Percentiles rank a stretch among this genome's conserved stretches.
phyloP scores from a whole-genome alignment of 2,113 vertebrate genomes.

The Rhinolophus ferrumequinum region DNA sequence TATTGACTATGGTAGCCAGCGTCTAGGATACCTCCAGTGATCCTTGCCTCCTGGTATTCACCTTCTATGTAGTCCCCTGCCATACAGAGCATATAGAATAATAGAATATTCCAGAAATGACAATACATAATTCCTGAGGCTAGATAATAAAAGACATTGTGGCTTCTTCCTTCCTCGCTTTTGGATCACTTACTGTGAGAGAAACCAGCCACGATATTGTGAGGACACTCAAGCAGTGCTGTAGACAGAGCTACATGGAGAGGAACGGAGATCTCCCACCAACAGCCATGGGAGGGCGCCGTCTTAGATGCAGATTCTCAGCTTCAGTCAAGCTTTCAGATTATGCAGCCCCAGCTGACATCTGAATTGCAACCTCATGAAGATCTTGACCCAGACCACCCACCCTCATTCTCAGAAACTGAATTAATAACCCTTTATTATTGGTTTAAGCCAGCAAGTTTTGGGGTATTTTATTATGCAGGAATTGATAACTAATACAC shows the following conservation, averaged over 20 bases:
- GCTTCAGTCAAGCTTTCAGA: no score
- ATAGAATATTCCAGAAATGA: background rate
- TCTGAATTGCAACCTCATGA: background rate
- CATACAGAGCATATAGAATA: background rate
- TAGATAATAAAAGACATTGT: background rate
- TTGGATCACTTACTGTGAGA: background rate
- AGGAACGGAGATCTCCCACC: background rate
- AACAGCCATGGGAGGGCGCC: accelerated
- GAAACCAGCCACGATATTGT: background rate
- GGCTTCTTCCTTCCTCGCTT: background rate
- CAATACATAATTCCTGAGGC: background rate
- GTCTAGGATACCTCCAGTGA: background rate
- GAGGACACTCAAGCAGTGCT: background rate
- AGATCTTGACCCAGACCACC: background rate
- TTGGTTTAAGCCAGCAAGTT: background rate
- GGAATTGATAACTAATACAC: background rate
- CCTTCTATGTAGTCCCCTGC: background rate
- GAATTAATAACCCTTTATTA: background rate
- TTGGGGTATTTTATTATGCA: background rate
- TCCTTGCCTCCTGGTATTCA: background rate
- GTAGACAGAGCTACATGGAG: accelerated
- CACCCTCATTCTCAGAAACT: background rate
- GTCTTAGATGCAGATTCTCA: background rate
- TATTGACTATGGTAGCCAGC: background rate
- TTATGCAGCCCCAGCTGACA: no score